These are phyloP conservation scores for Tolypeutes matacus DNA, from an alignment of 2,797 vertebrate genomes.

Conservation along the genomic window DNA sequence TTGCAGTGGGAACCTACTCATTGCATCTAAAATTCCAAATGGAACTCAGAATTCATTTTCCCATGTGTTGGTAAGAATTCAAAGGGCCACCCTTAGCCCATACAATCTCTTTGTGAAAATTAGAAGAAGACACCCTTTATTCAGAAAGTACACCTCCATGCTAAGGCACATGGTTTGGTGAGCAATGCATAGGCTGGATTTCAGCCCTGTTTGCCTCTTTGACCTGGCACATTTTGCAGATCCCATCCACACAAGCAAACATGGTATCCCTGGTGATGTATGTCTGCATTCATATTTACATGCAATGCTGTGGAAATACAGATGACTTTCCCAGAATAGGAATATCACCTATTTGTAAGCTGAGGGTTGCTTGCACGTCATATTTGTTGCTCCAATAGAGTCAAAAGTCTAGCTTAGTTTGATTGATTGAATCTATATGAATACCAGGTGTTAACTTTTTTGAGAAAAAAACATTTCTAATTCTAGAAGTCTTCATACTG, in stretches of 20 bases:
- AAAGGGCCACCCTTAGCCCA: not conserved
- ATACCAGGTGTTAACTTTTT: not conserved
- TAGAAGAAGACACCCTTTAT: not conserved
- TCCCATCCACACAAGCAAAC: not conserved
- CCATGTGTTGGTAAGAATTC: not conserved
- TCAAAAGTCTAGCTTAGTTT: not conserved
- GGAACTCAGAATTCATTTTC: not conserved
- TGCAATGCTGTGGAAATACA: not conserved
- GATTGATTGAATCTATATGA: not conserved
- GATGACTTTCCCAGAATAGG: not conserved
- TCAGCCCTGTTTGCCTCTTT: not conserved
- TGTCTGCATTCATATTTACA: not conserved
- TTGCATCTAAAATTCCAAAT: conserved; percentile 26
- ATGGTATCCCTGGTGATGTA: not conserved
- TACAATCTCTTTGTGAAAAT: not conserved
- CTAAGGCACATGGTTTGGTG: not conserved
- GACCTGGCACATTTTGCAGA: not conserved
- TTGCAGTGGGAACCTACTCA: not conserved
- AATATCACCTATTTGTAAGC: not conserved
- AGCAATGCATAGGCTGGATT: not conserved
- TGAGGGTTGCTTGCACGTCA: not conserved
- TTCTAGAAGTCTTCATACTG: not conserved
- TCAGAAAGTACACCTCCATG: not conserved
- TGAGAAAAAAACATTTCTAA: conserved; percentile 37
- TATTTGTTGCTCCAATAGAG: not conserved